Conservation (phyloP, 1,140 invertebrate species). For the Eurosta solidaginis region DNA sequence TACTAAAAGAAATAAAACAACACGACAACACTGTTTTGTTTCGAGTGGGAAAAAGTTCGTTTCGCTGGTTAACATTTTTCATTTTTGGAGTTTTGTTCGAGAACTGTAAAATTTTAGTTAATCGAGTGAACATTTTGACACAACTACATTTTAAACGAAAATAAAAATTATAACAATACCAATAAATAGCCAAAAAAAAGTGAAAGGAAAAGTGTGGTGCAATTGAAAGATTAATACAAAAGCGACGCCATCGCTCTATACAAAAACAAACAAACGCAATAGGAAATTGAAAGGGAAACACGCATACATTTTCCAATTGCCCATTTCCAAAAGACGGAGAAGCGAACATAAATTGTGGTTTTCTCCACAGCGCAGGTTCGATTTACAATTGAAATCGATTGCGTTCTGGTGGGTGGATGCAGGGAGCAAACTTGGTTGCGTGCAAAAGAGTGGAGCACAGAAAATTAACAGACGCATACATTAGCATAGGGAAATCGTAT, state of each 20-base stretch:
- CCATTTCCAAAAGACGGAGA: slow-evolving; percentile 13
- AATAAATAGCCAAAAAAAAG: background rate
- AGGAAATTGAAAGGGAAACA: background rate
- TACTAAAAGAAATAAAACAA: background rate
- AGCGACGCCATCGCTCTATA: slow-evolving; percentile 8
- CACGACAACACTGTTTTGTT: background rate
- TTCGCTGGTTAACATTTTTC: slow-evolving; percentile 13
- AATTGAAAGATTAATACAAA: background rate
- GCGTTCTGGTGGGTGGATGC: background rate
- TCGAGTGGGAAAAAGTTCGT: slow-evolving; percentile 21
- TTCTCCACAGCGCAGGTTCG: slow-evolving; percentile 9
- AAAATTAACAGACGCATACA: background rate
- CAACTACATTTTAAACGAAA: background rate
- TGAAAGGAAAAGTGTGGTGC: background rate
- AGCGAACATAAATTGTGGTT: background rate
- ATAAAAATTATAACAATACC: background rate
- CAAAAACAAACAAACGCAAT: background rate
- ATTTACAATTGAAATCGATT: background rate
- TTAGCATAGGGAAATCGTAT: background rate
- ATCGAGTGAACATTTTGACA: background rate
- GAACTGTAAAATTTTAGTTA: slow-evolving; percentile 4
- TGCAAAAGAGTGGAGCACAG: background rate
- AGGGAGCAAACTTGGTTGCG: background rate
- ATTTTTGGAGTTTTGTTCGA: slow-evolving; percentile 24
- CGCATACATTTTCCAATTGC: slow-evolving; percentile 18